Base-by-base conservation (phyloP, 1,140 invertebrate genomes). In the Pachypsylla venusta region DNA sequence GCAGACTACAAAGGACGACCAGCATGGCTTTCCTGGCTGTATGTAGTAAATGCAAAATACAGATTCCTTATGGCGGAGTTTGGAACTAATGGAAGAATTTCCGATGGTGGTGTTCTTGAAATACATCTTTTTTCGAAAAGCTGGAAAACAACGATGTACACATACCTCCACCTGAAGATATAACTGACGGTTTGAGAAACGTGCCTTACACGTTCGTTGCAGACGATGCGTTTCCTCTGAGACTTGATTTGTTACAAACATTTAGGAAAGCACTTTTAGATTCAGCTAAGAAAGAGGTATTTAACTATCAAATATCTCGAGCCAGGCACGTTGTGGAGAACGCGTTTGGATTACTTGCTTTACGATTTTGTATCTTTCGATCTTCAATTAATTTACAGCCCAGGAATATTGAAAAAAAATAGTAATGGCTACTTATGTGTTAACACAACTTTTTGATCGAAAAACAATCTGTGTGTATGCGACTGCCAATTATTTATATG, bases 321-420 rank as follows among this genome's bases (percentile, higher is more conserved):
- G 68, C 67, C 14, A 40, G 67, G 25, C 58, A 67, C 48, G 66
- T 69, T 20, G 65, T 73, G 2, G 72, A 75, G 62, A 74, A 75
- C 63, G 67, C 66, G 4, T 75, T 74, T 67, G 71, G 72, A 1
- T 71, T 73, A 56, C 60, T 78, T 30, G 64, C 70, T 4, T 65
- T 67, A 16, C 65, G 70, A 48, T 76, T 72, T 65, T 63, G 71
- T 64, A 67, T 75, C 48, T 73, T 75, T 54, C 53, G 63, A 61
- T 64, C 54, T 19, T 64, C 67, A 28, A 69, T 71, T 5, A 27
- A 65, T 35, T 35, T 16, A 35, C 30, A 35, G 16, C 30, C 30
- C 10, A 10, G 16, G 16, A 35, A 35, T 35, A 35, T 35, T 35
- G 30, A 35, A 35, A 35, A 35, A 35, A 16, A 55, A 48, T 71